Conservation (phyloP, 2,113 vertebrate genomes). For the Scortum barcoo region DNA sequence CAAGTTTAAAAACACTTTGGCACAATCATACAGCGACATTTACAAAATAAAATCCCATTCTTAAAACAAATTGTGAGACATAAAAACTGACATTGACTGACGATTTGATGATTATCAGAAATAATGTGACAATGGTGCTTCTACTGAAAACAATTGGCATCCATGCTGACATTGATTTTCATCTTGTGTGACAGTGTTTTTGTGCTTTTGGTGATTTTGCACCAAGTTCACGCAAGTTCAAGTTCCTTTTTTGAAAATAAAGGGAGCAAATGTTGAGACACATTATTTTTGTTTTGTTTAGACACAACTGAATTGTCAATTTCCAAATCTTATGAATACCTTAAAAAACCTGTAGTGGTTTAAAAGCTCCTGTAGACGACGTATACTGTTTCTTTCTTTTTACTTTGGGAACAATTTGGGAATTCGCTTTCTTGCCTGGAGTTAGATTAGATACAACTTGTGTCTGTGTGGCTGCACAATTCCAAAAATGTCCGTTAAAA, state of each 20-base stretch:
- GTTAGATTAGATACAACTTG: background rate
- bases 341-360: constrained; percentile 3
- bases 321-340: background rate
- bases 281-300: background rate
- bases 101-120: background rate
- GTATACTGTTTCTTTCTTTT: background rate
- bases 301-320: background rate
- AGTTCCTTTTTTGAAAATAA: background rate
- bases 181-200: background rate
- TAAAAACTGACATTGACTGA: background rate
- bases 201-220: background rate
- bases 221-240: constrained; percentile 16
- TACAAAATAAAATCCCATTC: constrained; percentile 1
- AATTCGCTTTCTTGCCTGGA: background rate
- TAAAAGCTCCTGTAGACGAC: background rate
- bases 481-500: constrained; percentile 20
- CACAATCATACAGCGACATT: constrained; percentile 21
- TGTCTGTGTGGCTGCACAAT: background rate
- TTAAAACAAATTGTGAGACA: background rate
- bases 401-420: background rate
- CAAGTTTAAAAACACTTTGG: constrained; percentile 30
- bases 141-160: background rate
- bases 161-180: background rate
- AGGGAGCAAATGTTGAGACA: background rate
- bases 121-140: background rate